Base-by-base conservation (phyloP, 2,888 invertebrate species). In the Spialia ferax region DNA sequence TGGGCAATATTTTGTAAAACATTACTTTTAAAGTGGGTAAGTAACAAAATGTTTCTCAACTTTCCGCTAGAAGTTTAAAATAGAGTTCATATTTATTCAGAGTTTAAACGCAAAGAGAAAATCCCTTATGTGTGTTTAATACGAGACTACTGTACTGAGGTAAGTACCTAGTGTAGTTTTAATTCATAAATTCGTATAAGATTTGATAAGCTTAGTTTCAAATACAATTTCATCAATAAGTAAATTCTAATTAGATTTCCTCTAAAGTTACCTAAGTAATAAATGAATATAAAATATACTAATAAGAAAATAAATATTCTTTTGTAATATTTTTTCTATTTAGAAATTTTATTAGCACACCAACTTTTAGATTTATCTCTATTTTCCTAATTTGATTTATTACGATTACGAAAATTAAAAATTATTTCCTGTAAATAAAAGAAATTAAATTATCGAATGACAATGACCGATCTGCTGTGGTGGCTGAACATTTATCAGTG, bases 401-500 rank as follows among this genome's bases (percentile, higher is more conserved):
- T 6, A 15, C 8, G 45, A 18, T 18, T 7, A 18, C 1, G 10
- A 18, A 8, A 45, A 45, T 18, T 8, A 18, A 45, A 1, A 42
- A 2, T 6, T 18, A 45, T 45, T 45, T 7, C 42, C 18, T 7
- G 13, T 2, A 38, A 38, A n/a, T 26, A 26, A 26, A 26, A 32
- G n/a, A 32, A 56, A 56, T 32, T 18, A 18, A 56, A 35, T 35
- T 56, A 32, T 13, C 20, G 13, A 22, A 56, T 56, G 56, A 35
- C 56, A 56, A 13, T 35, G 35, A 56, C 15, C 13, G 56, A 56
- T 56, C 26, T 26, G 18, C 26, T 15, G 18, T 20, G n/a, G 5
- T 35, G 2, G 20, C n/a, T 2, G 20, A 32, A 57, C 56, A 57
- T 57, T 35, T 35, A 57, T 57, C 56, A 57, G 59, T 57, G 23